These are phyloP conservation scores for Biston stratarius DNA, from an alignment of 2,888 invertebrate genomes.

Conservation along the genomic window DNA sequence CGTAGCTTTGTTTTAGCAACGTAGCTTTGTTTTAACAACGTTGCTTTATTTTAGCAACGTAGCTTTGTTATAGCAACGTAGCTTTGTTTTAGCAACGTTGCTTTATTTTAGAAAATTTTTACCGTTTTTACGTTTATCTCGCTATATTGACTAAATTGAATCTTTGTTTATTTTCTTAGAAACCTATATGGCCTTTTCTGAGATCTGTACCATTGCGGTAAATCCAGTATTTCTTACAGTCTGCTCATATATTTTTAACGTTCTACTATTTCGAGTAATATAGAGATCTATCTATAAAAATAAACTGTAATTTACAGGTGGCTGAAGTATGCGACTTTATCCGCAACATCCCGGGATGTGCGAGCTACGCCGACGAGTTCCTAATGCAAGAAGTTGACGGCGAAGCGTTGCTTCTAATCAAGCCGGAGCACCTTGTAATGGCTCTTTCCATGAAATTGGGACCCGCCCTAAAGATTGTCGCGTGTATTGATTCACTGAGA, in stretches of 20 bases:
- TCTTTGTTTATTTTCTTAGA: too few species aligned
- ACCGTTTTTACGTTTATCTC: too few species aligned
- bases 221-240: too few species aligned
- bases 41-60: constrained; percentile 42
- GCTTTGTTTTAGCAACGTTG: not conserved
- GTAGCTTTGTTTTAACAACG: not conserved
- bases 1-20: constrained; percentile 42
- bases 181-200: too few species aligned
- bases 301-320: constrained; percentile 83
- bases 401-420: constrained; percentile 95
- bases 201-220: too few species aligned
- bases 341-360: constrained; percentile 94
- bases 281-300: not conserved
- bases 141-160: too few species aligned
- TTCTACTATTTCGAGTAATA: too few species aligned
- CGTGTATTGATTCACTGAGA: constrained; percentile 94
- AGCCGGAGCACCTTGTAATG: constrained; percentile 97
- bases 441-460: constrained; percentile 98
- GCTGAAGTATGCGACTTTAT: constrained; percentile 96
- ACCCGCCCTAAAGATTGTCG: constrained; percentile 97
- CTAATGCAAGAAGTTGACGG: constrained; percentile 98
- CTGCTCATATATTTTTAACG: too few species aligned
- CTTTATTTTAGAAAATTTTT: too few species aligned
- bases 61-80: not conserved
- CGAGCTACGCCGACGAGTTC: constrained; percentile 97